Evolutionary conservation across 2,888 invertebrate genomes (phyloP), one percentile per base, ranked within the genome.

Genomic region (Limenitis arthemis): DNA sequence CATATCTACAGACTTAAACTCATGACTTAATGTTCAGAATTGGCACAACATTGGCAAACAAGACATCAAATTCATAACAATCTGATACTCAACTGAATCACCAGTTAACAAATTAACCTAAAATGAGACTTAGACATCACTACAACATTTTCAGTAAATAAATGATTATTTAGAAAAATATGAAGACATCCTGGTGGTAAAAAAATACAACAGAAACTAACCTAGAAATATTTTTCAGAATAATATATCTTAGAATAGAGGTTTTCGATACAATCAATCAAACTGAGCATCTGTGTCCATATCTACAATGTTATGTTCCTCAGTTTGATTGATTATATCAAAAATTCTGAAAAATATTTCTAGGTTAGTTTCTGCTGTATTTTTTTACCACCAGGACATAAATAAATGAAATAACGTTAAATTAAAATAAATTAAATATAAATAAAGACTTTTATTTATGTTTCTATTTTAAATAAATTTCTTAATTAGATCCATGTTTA

Each of bases 21-120:
- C 7, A 37, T 37, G 20, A 4, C 8, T 41, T 6, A 20, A 46
- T 31, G 31, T 40, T 37, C 37, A 41, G 12, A 49, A 49, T 54
- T 51, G 46, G 43, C 40, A 51, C 47, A n/a, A 44, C 20, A 47
- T 59, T 56, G 56, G 56, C 59, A 60, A 48, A 52, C 34, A 40
- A 43, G 38, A 54, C 40, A 34, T 44, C 38, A 53, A 56, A 44
- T 39, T 43, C 49, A 60, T 55, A 42, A 48, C 53, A 53, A 30
- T 43, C 34, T 40, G 34, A 37, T 46, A 57, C 54, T 49, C 46
- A 51, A 55, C 38, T 38, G 48, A 40, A 52, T 48, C 55, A 58
- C 55, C 41, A 47, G 29, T 50, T 44, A 49, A 44, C 43, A 58
- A 51, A 55, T 55, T 39, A 49, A 52, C 52, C 39, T 41, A 37